A percentile compares a stretch with the other conserved stretches of the same genome.
phyloP scores from a whole-genome alignment of 1,140 invertebrate genomes.

The Coelopa frigida region DNA sequence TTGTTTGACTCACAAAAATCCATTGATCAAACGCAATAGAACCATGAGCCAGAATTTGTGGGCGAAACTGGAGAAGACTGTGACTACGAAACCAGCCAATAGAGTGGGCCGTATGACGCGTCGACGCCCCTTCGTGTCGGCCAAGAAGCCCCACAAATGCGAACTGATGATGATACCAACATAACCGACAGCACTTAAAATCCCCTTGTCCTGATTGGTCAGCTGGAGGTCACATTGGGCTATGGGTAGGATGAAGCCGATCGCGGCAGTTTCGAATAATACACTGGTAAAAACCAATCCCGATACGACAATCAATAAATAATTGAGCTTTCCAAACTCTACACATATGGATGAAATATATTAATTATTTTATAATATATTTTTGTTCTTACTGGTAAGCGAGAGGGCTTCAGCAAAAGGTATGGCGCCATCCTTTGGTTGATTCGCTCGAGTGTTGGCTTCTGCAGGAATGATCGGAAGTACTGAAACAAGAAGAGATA shows the following conservation, averaged over 20 bases:
- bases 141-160: conserved; percentile 67
- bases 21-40: conserved; percentile 18
- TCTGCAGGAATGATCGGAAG: conserved; percentile 13
- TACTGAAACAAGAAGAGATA: conserved; percentile 8
- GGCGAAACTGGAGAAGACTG: conserved; percentile 15
- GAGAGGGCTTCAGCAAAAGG: conserved; percentile 15
- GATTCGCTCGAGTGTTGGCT: conserved; percentile 8
- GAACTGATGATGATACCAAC: conserved; percentile 53
- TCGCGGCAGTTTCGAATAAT: conserved; percentile 53
- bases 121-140: conserved; percentile 63
- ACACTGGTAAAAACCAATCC: conserved; percentile 50
- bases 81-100: conserved; percentile 14
- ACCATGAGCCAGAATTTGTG: conserved; percentile 18
- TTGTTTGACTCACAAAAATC: conserved; percentile 18
- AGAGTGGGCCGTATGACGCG: conserved; percentile 51
- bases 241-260: conserved; percentile 58
- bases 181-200: conserved; percentile 40
- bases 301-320: conserved; percentile 50
- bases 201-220: conserved; percentile 52
- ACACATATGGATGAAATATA: neutral
- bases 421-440: conserved; percentile 6
- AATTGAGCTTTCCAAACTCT: conserved; percentile 57
- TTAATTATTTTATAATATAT: conserved; percentile 2
- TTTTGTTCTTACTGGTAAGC: conserved; percentile 10
- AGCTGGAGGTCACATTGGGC: conserved; percentile 61